Evolutionary conservation across 2,113 vertebrate genomes (phyloP).

Genomic region (Phocoena sinus): DNA sequence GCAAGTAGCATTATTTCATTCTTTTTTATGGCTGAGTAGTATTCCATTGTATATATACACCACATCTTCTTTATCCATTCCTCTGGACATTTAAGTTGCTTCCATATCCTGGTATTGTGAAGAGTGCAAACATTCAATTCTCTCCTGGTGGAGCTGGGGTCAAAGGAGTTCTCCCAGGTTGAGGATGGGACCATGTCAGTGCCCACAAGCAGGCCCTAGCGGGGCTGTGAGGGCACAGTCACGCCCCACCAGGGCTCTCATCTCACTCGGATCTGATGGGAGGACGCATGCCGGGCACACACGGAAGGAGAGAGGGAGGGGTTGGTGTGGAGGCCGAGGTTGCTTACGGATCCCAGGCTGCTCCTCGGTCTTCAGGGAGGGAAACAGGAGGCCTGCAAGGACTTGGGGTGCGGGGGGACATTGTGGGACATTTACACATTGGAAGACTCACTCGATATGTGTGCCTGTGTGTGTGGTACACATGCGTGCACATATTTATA

Average conservation of each 20-base stretch:
- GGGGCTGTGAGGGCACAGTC: fast-evolving
- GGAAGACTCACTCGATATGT: not conserved
- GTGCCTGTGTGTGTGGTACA: fast-evolving
- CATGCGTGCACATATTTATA: fast-evolving
- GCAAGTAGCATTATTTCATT: not conserved
- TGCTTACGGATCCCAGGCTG: not conserved
- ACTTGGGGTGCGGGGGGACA: not conserved
- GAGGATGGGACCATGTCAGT: not conserved
- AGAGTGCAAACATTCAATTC: not conserved
- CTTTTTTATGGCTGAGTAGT: not conserved
- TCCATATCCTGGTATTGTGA: too few species aligned
- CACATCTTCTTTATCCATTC: not conserved
- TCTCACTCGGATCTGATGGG: not conserved
- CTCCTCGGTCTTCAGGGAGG: fast-evolving
- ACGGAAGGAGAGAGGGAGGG: too few species aligned
- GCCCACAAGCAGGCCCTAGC: not conserved
- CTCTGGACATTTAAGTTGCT: not conserved
- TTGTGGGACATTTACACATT: fast-evolving
- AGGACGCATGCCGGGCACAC: fast-evolving
- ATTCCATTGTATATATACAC: not conserved
- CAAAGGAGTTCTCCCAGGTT: not conserved
- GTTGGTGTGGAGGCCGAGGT: fast-evolving
- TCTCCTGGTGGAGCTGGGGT: not conserved
- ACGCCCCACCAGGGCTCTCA: too few species aligned
- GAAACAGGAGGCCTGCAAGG: fast-evolving